These are phyloP conservation scores for Eubasilissa regina DNA, from an alignment of 1,140 invertebrate species.

Conservation along the genomic window DNA sequence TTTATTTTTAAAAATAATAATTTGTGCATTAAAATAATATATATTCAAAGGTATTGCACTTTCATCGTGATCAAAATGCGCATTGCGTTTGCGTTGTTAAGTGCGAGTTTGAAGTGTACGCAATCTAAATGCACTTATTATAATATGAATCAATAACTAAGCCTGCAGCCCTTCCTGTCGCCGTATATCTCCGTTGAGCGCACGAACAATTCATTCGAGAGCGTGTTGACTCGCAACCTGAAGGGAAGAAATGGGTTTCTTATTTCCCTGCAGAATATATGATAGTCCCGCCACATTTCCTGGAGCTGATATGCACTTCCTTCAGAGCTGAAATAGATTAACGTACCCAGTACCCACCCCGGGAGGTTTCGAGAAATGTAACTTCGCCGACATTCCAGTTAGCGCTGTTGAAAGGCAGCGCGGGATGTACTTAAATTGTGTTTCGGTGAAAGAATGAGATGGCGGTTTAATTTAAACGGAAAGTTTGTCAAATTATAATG, in stretches of 20 bases:
- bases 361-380: slow-evolving; percentile 24
- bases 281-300: slow-evolving; percentile 29
- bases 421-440: slow-evolving; percentile 17
- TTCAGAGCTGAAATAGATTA: slow-evolving; percentile 45
- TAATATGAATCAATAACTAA: too few species aligned
- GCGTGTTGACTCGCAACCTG: slow-evolving; percentile 1
- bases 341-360: slow-evolving; percentile 33
- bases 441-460: slow-evolving; percentile 16
- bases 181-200: background rate
- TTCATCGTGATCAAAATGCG: too few species aligned
- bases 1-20: too few species aligned
- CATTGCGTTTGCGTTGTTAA: too few species aligned
- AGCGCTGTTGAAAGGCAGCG: slow-evolving; percentile 29
- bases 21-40: too few species aligned
- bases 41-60: too few species aligned
- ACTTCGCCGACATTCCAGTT: slow-evolving; percentile 39
- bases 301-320: slow-evolving; percentile 43
- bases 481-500: too few species aligned
- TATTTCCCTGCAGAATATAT: slow-evolving; percentile 44
- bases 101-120: too few species aligned
- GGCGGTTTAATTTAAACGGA: too few species aligned
- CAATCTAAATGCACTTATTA: too few species aligned
- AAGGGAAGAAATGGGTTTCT: slow-evolving; percentile 27
- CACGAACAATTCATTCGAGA: slow-evolving; percentile 23
- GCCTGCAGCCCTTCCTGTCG: too few species aligned